Evolutionary conservation across 2,888 invertebrate species (phyloP).

Genomic region (Neocrepidodera transversa): DNA sequence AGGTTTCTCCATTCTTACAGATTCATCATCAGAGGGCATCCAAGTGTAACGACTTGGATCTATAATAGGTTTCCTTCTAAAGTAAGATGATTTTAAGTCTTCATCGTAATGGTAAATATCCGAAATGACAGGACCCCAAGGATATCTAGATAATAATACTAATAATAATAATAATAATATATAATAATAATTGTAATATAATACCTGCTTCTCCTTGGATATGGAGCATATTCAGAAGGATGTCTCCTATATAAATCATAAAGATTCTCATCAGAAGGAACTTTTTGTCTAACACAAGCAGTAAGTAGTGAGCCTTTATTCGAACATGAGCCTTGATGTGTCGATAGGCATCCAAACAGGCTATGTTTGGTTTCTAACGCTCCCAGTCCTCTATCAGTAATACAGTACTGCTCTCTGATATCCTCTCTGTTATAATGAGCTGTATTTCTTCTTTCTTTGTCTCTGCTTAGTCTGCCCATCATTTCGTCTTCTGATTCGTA

Average conservation of each 20-base stretch:
- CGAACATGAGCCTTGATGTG: constrained; percentile 73
- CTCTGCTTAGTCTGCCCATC: constrained; percentile 66
- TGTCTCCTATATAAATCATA: constrained; percentile 62
- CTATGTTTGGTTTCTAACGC: constrained; percentile 70
- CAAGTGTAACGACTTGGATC: constrained; percentile 80
- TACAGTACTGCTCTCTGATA: constrained; percentile 93
- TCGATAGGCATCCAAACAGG: constrained; percentile 87
- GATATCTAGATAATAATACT: constrained; percentile 60
- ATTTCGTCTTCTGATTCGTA: constrained; percentile 85
- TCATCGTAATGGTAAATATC: constrained; percentile 72
- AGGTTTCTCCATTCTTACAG: constrained; percentile 76
- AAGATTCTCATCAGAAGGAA: constrained; percentile 88
- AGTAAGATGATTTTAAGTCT: constrained; percentile 81
- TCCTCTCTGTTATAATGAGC: constrained; percentile 83
- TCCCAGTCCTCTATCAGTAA: constrained; percentile 74
- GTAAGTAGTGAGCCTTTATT: constrained; percentile 73
- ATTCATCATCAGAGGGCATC: constrained; percentile 80
- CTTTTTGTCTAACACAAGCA: constrained; percentile 84
- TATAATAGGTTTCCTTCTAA: constrained; percentile 78
- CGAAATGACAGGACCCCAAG: constrained; percentile 67
- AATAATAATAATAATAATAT: not conserved
- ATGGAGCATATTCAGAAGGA: constrained; percentile 78
- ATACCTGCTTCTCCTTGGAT: constrained; percentile 76
- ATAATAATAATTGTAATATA: not conserved
- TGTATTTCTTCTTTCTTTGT: constrained; percentile 64